phyloP scores from a whole-genome alignment of 2,888 invertebrate genomes.

The Unio delphinus region DNA sequence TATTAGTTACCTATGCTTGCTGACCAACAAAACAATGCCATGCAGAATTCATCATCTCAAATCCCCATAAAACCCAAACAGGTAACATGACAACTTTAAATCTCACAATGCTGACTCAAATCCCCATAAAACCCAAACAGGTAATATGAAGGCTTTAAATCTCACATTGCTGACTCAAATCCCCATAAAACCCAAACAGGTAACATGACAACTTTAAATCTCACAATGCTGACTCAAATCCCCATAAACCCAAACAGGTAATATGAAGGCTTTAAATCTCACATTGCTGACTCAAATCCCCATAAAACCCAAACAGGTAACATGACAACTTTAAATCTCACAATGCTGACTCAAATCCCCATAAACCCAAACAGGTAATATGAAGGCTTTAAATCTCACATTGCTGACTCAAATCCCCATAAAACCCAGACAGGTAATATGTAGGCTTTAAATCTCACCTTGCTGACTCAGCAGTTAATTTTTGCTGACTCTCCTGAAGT shows the following conservation, averaged over 20 bases:
- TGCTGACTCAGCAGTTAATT: slow-evolving; percentile 36
- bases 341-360: slow-evolving; percentile 37
- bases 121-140: too few species aligned
- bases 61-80: too few species aligned
- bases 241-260: too few species aligned
- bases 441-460: slow-evolving; percentile 24
- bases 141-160: not conserved
- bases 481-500: slow-evolving; percentile 39
- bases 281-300: slow-evolving; percentile 32
- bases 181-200: not conserved
- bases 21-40: too few species aligned
- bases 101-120: slow-evolving; percentile 42
- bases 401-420: slow-evolving; percentile 28
- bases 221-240: slow-evolving; percentile 42
- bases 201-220: not conserved
- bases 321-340: slow-evolving; percentile 6
- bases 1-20: too few species aligned
- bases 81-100: not conserved
- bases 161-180: slow-evolving; percentile 42
- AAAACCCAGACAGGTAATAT: not conserved
- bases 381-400: slow-evolving; percentile 19
- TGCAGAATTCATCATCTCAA: not conserved
- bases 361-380: not conserved
- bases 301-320: too few species aligned
- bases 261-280: not conserved